Evolutionary conservation across 2,113 vertebrate genomes (phyloP), one percentile per base, ranked within the genome.

Genomic region (Numida meleagris): DNA sequence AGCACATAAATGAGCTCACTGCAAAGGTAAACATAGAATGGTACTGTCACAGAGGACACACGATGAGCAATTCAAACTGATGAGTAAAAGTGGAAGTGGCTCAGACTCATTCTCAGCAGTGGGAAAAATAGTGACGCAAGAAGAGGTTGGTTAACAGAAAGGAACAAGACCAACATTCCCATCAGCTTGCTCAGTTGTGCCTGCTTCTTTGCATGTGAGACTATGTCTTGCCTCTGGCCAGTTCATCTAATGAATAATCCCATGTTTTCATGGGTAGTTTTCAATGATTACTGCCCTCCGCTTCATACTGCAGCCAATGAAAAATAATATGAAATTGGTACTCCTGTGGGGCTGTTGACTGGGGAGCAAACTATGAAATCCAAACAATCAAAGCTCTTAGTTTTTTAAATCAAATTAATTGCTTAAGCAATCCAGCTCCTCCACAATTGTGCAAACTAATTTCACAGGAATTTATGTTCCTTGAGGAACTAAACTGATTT

Each of bases 11-110:
- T 94, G 83, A 93, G 46, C 38, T 83, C 48, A 71, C 0, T 78
- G 50, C 83, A 85, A 92, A 95, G 10, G 86, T 62, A 96, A 95
- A 97, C 77, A 94, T 2, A 6, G 63, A 80, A 85, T 82, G 21
- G 38, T 66, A 88, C 58, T 53, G 70, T 74, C 88, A 51, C 25
- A 66, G 65, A 68, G 65, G 79, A 31, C 2, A 5, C 51, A 34
- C n/a, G 45, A 82, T 79, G 89, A 94, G 72, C 46, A 68, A 72
- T 63, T 76, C 51, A 59, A 78, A 55, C 3, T 0, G 19, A 71
- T 95, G 89, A 94, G 0, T 96, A 96, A 91, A 48, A 5, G 7
- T n/a, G 86, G 93, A 94, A 88, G 81, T 62, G 34, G 7, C 17
- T 55, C 62, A 65, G 61, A 58, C 43, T 90, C 83, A 36, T 78